These are phyloP conservation scores for Allobates femoralis DNA, from an alignment of 2,797 vertebrate genomes.

Conservation along the genomic window DNA sequence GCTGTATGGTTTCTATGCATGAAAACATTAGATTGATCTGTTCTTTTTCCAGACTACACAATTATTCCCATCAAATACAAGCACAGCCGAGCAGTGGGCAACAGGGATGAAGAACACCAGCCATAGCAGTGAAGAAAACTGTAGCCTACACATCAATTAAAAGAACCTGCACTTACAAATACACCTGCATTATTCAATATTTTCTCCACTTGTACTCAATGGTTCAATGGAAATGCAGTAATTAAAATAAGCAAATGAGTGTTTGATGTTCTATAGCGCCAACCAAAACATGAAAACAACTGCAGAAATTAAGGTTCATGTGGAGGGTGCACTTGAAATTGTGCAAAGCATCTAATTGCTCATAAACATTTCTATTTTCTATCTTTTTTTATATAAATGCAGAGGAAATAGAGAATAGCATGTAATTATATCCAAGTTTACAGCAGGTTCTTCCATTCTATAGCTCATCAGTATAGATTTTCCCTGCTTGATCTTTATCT, in stretches of 20 bases:
- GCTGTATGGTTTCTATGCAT: not conserved
- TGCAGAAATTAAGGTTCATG: constrained; percentile 31
- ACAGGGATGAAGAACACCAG: constrained; percentile 34
- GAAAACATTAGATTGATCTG: constrained; percentile 47
- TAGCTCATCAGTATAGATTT: constrained; percentile 2
- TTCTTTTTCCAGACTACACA: not conserved
- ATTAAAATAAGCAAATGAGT: constrained; percentile 51
- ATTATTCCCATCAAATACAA: not conserved
- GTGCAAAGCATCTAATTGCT: constrained; percentile 43
- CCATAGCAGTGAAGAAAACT: constrained; percentile 26
- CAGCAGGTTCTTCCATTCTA: not conserved
- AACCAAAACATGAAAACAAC: constrained; percentile 18
- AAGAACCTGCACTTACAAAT: not conserved
- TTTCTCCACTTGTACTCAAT: constrained; percentile 25
- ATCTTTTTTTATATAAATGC: constrained; percentile 46
- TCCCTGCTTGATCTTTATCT: constrained; percentile 61
- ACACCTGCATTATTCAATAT: not conserved
- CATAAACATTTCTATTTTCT: not conserved
- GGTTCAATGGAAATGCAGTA: constrained; percentile 12
- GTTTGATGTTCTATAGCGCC: constrained; percentile 40
- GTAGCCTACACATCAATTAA: not conserved
- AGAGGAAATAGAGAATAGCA: constrained; percentile 54
- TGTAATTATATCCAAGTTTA: constrained; percentile 65
- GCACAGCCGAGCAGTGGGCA: constrained; percentile 12
- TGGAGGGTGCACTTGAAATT: constrained; percentile 20